Evolutionary conservation across 2,888 invertebrate genomes (phyloP), one percentile per base, ranked within the genome.

Genomic region (Ceraclea dissimilis): DNA sequence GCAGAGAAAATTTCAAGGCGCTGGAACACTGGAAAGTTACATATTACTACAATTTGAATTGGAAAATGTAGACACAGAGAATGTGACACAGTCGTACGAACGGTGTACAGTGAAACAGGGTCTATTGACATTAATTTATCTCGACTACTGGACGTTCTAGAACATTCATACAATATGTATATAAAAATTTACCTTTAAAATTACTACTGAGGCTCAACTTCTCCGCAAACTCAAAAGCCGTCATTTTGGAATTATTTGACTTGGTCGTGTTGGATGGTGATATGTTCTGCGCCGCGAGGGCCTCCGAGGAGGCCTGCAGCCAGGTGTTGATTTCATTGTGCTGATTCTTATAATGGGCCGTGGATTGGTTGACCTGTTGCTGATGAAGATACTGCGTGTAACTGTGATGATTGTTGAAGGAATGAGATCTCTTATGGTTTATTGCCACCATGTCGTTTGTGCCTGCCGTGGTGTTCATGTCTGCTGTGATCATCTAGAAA

Each of bases 321-420:
- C 77, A 76, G 62, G 73, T 73, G 58, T 72, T 74, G 19, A 78
- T 77, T 70, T 79, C 80, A 74, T 78, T 78, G 73, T 80, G 79
- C 73, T 81, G 80, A 75, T 80, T 80, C 70, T 72, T 79, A 70
- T 69, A 71, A 5, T n/a, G 13, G 16, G 39, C 39, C 5, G 39
- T 16, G 5, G 39, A 39, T 66, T 76, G 80, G 67, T 74, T 74
- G 74, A 77, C 78, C 70, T 69, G 71, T 66, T 76, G 80, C 67
- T 75, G 74, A 71, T 75, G 80, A 64, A 74, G 68, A 69, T 80
- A 81, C 69, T 83, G 83, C 68, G 81, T 80, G 75, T 82, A 83
- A 70, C 82, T 83, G 75, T 82, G 81, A 72, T 83, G 83, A 71
- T 83, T 83, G 73, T 83, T 83, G 78, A 83, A 81, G 69, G 84